Percentiles rank a stretch among this genome's conserved stretches.
These are phyloP conservation scores for Betta splendens DNA, from an alignment of 2,797 vertebrate genomes.

Conservation along the genomic window DNA sequence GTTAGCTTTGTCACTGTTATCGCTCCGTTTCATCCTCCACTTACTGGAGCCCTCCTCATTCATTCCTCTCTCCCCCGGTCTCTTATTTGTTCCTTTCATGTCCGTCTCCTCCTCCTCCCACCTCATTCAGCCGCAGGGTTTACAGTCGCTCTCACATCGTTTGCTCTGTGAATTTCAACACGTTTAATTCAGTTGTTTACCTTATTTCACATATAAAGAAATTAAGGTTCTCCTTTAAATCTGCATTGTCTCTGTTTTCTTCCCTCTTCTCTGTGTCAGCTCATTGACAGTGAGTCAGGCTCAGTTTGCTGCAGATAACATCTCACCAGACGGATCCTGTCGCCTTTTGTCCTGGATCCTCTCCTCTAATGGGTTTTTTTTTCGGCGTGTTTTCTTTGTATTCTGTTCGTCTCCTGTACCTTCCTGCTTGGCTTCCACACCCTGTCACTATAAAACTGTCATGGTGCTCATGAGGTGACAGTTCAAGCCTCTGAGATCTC, in stretches of 20 bases:
- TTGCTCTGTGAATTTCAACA: not conserved
- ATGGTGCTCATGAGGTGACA: constrained; percentile 52
- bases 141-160: not conserved
- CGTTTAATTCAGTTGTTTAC: no score
- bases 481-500: constrained; percentile 43
- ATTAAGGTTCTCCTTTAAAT: not conserved
- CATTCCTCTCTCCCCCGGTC: not conserved
- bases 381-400: constrained; percentile 57
- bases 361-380: constrained; percentile 47
- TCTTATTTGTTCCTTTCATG: constrained; percentile 5
- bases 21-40: constrained; percentile 36
- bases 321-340: constrained; percentile 52
- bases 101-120: constrained; percentile 16
- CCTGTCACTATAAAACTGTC: constrained; percentile 75
- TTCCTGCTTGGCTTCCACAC: constrained; percentile 61
- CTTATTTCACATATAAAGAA: not conserved
- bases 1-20: constrained; percentile 37
- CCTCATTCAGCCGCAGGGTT: not conserved
- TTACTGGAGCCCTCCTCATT: constrained; percentile 28
- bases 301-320: constrained; percentile 63
- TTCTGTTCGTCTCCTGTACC: constrained; percentile 63
- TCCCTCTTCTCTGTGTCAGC: constrained; percentile 28
- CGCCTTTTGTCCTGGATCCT: constrained; percentile 46
- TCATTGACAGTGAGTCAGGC: constrained; percentile 4
- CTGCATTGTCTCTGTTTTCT: not conserved